phyloP scores from a whole-genome alignment of 2,113 vertebrate species.

The Hemichromis elongatus region DNA sequence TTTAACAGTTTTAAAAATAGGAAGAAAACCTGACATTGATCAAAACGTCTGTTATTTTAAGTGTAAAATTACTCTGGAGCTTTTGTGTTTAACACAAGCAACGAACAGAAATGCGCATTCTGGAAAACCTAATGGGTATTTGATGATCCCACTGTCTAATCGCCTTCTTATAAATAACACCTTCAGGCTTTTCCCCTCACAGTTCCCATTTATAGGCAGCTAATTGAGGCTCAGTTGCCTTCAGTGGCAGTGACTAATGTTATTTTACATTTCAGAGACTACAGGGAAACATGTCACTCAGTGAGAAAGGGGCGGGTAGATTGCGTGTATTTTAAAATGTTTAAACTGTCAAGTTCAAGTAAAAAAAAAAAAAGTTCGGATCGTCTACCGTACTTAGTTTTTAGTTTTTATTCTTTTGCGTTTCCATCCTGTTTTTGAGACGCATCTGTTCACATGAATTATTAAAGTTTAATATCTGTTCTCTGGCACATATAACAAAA shows the following conservation, averaged over 20 bases:
- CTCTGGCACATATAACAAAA: background rate
- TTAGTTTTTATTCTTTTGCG: background rate
- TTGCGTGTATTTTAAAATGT: background rate
- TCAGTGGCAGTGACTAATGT: background rate
- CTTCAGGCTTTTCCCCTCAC: background rate
- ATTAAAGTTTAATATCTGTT: background rate
- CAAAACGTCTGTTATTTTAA: background rate
- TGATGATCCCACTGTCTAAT: background rate
- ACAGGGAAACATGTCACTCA: background rate
- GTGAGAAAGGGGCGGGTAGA: no score
- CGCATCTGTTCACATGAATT: background rate
- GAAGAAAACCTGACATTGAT: background rate
- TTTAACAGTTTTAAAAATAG: background rate
- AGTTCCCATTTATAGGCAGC: background rate
- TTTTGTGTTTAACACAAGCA: background rate
- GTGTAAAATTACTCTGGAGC: background rate
- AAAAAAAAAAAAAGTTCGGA: background rate
- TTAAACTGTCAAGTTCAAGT: background rate
- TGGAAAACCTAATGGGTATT: background rate
- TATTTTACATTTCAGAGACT: background rate
- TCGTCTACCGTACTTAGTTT: background rate
- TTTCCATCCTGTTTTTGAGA: background rate
- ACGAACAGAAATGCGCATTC: background rate
- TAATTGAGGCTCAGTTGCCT: background rate
- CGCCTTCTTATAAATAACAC: background rate